These are phyloP conservation scores for Lepidochitona cinerea DNA, from an alignment of 2,888 invertebrate species.

Conservation along the genomic window DNA sequence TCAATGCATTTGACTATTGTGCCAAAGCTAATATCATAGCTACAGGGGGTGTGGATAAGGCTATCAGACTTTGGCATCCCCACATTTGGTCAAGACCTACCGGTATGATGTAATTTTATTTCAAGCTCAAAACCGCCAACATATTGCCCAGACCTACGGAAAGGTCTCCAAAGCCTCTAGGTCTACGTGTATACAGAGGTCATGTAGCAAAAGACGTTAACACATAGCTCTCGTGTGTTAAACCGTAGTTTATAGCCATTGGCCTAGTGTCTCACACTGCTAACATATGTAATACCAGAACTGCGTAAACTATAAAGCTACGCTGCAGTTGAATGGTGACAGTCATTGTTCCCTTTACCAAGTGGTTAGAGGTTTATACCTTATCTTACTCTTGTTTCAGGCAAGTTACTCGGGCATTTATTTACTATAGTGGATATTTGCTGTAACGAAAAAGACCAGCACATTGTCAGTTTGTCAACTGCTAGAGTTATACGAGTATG, in stretches of 20 bases:
- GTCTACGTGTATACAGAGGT: neutral
- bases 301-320: no score
- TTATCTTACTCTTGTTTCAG: conserved; percentile 47
- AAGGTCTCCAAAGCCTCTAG: neutral
- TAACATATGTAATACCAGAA: no score
- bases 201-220: no score
- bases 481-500: conserved; percentile 68
- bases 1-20: conserved; percentile 69
- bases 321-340: no score
- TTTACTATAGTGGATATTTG: conserved; percentile 69
- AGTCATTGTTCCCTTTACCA: no score
- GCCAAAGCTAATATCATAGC: conserved; percentile 67
- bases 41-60: conserved; percentile 69
- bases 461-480: conserved; percentile 68
- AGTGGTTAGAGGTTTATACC: no score
- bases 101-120: no score
- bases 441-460: conserved; percentile 68
- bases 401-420: conserved; percentile 67
- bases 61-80: conserved; percentile 69
- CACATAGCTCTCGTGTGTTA: no score
- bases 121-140: no score
- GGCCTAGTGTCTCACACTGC: no score
- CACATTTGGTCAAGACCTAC: conserved; percentile 68
- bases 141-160: no score
- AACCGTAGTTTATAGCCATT: no score